These are phyloP conservation scores for Amblyopsis rosae DNA, from an alignment of 2,113 vertebrate genomes.

Conservation along the genomic window DNA sequence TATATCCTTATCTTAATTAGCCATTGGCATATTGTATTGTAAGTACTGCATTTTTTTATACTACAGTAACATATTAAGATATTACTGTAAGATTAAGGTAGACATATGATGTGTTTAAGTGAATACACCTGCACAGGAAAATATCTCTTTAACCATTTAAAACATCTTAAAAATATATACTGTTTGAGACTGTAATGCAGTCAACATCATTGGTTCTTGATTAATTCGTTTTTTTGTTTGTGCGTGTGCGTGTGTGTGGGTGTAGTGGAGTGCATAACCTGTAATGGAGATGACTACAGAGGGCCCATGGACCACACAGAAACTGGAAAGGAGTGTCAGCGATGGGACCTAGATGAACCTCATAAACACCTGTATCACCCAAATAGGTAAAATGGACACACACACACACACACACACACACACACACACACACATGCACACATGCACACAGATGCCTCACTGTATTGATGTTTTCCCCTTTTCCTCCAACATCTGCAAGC, in stretches of 20 bases:
- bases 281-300: constrained; percentile 94
- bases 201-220: constrained; percentile 3
- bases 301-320: constrained; percentile 98
- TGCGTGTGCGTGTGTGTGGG: constrained; percentile 24
- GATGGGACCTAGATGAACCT: constrained; percentile 93
- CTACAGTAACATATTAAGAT: background rate
- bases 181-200: background rate
- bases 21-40: constrained; percentile 8
- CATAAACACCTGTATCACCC: constrained; percentile 91
- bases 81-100: too few species aligned
- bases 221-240: constrained; percentile 7
- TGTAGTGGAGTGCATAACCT: constrained; percentile 92
- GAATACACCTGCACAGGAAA: too few species aligned
- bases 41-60: background rate
- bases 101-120: too few species aligned
- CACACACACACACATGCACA: background rate
- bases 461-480: too few species aligned
- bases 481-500: background rate
- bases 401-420: background rate
- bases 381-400: constrained; percentile 81
- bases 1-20: constrained; percentile 26
- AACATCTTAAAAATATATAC: too few species aligned
- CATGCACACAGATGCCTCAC: constrained; percentile 10
- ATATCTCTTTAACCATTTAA: too few species aligned
- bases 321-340: constrained; percentile 92